Percentiles rank a stretch among this genome's conserved stretches.
phyloP scores from a whole-genome alignment of 2,113 vertebrate genomes.

The Cephalopterus ornatus region DNA sequence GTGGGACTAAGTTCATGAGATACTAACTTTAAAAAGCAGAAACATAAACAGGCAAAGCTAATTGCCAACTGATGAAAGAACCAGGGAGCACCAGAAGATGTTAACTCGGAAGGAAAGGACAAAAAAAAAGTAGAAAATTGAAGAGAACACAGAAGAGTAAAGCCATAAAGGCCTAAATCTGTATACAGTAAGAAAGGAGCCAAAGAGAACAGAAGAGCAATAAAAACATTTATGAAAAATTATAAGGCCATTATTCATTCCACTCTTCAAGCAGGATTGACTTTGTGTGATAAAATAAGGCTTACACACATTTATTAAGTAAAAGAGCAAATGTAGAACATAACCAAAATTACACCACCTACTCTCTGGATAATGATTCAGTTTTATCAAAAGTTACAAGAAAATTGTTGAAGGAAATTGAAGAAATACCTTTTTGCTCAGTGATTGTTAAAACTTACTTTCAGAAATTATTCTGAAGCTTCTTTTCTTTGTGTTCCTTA shows the following conservation, averaged over 20 bases:
- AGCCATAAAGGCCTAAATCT: background rate
- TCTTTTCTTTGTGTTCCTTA: background rate
- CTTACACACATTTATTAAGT: background rate
- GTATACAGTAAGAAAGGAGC: background rate
- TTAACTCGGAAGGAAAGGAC: background rate
- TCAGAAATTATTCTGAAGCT: background rate
- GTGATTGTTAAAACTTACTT: background rate
- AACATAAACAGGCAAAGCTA: background rate
- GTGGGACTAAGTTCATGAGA: background rate
- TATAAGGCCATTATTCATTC: background rate
- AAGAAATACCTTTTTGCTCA: background rate
- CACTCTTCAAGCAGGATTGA: background rate
- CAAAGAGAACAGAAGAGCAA: background rate
- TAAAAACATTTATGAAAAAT: background rate
- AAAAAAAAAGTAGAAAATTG: background rate
- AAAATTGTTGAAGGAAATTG: background rate
- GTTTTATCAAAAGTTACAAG: background rate
- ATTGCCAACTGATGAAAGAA: background rate
- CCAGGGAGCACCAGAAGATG: background rate
- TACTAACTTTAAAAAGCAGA: background rate
- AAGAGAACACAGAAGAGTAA: background rate
- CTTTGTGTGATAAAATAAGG: background rate
- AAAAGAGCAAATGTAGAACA: background rate
- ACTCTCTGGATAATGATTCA: background rate
- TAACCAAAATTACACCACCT: background rate